phyloP scores from a whole-genome alignment of 2,113 vertebrate genomes.

The Microtus pennsylvanicus region DNA sequence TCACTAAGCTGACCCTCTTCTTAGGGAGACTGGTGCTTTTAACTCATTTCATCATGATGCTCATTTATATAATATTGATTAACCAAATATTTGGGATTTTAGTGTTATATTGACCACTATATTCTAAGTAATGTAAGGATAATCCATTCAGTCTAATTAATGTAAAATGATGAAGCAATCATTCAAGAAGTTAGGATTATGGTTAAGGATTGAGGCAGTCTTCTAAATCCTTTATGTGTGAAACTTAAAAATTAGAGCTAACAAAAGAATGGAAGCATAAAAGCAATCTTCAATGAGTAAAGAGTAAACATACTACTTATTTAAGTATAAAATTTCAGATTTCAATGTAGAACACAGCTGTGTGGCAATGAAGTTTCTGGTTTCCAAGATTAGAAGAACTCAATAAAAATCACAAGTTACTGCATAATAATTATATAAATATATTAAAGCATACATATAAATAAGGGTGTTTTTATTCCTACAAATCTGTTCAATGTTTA shows the following conservation, averaged over 20 bases:
- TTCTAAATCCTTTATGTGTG: neutral
- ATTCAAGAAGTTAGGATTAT: neutral
- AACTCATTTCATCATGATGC: neutral
- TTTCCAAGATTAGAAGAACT: conserved; percentile 1
- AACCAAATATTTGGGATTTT: neutral
- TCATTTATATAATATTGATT: neutral
- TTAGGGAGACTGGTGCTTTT: neutral
- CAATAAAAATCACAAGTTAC: neutral
- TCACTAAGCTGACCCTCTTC: neutral
- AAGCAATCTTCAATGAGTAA: neutral
- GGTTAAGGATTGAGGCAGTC: neutral
- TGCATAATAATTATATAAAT: neutral
- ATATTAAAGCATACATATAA: neutral
- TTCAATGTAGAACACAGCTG: neutral
- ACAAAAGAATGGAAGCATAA: neutral
- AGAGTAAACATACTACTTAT: neutral
- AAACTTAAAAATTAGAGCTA: neutral
- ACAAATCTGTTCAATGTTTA: neutral
- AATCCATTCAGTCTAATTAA: neutral
- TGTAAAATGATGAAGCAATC: neutral
- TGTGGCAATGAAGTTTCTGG: neutral
- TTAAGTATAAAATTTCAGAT: neutral
- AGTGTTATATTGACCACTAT: neutral
- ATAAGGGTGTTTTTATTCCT: neutral
- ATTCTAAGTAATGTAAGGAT: neutral